Evolutionary conservation across 1,140 invertebrate genomes (phyloP).

Genomic region (Trigoniulus corallinus): DNA sequence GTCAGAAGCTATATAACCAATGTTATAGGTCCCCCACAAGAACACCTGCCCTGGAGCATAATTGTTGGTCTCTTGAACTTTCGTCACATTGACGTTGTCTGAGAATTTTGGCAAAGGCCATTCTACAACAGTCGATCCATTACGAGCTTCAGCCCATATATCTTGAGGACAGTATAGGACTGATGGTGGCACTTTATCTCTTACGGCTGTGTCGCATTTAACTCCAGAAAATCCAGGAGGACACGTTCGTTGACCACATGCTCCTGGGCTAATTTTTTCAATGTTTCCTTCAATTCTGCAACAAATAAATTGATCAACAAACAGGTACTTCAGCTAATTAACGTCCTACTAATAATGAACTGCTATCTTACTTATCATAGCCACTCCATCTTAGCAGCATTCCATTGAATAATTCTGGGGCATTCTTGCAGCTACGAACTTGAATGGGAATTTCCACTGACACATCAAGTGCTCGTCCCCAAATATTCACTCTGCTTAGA

Average conservation of each 20-base stretch:
- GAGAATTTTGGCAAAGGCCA: conserved; percentile 88
- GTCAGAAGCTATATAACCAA: conserved; percentile 86
- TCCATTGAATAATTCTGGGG: conserved; percentile 71
- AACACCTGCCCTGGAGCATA: conserved; percentile 79
- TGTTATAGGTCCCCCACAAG: conserved; percentile 79
- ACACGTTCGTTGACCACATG: conserved; percentile 73
- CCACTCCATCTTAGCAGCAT: conserved; percentile 80
- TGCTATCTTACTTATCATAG: conserved; percentile 47
- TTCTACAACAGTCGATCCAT: conserved; percentile 75
- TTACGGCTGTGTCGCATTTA: conserved; percentile 65
- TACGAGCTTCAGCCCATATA: conserved; percentile 81
- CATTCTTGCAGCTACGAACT: conserved; percentile 52
- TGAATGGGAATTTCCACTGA: conserved; percentile 67
- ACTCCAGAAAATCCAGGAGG: conserved; percentile 63
- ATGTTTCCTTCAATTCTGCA: conserved; percentile 55
- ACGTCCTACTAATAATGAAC: not conserved
- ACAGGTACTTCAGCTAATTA: not conserved
- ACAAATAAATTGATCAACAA: not conserved
- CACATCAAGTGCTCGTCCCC: conserved; percentile 75
- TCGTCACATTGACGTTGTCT: conserved; percentile 64
- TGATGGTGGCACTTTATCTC: conserved; percentile 67
- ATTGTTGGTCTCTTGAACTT: conserved; percentile 66
- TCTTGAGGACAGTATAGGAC: conserved; percentile 82
- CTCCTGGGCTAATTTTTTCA: conserved; percentile 73
- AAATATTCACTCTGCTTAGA: conserved; percentile 84